Conservation (phyloP, 2,888 invertebrate genomes). For the Athalia cordata region DNA sequence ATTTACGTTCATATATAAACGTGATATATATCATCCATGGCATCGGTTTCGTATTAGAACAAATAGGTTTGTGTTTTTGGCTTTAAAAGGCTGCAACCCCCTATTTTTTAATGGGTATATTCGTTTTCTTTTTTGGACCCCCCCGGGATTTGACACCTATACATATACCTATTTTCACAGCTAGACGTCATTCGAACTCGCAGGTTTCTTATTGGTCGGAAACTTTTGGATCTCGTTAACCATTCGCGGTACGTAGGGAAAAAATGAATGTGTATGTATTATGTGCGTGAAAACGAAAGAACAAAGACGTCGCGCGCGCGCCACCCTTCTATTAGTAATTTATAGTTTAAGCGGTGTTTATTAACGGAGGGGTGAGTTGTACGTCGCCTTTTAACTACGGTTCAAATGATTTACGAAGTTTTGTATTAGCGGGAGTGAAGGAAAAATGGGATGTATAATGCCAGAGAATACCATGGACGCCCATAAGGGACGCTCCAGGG, state of each 20-base stretch:
- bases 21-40: constrained; percentile 65
- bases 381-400: constrained; percentile 68
- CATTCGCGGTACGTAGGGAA: neutral
- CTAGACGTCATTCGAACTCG: neutral
- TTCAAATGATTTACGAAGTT: constrained; percentile 61
- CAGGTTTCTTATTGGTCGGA: constrained; percentile 14
- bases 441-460: neutral
- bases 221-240: constrained; percentile 3
- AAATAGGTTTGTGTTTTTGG: constrained; percentile 62
- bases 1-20: constrained; percentile 49
- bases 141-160: constrained; percentile 34
- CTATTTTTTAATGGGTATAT: constrained; percentile 52
- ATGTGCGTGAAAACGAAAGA: constrained; percentile 7
- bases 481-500: too few species aligned
- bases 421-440: too few species aligned
- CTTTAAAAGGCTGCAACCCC: constrained; percentile 54
- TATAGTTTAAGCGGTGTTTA: constrained; percentile 62
- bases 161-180: too few species aligned
- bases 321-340: constrained; percentile 55
- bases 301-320: constrained; percentile 48
- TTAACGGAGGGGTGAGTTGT: constrained; percentile 62
- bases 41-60: constrained; percentile 68
- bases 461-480: neutral
- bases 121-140: constrained; percentile 32
- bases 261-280: neutral